phyloP scores from a whole-genome alignment of 2,797 vertebrate species.

The Lacerta bilineata region DNA sequence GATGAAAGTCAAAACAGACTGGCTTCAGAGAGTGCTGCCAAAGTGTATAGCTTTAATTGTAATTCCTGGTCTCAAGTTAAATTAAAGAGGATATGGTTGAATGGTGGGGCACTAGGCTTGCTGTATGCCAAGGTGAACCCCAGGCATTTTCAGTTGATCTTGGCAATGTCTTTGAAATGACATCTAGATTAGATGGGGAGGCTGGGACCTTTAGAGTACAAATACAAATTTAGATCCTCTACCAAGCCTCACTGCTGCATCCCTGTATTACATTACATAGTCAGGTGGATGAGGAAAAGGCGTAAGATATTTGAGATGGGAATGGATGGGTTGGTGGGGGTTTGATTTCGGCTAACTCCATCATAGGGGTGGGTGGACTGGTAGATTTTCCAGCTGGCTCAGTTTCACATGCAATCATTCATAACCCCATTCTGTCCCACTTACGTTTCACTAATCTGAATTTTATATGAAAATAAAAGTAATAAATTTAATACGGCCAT shows the following conservation, averaged over 20 bases:
- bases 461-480: too few species aligned
- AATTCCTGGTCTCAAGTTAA: slow-evolving; percentile 1
- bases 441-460: too few species aligned
- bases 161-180: slow-evolving; percentile 7
- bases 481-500: too few species aligned
- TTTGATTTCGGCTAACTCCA: background rate
- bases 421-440: too few species aligned
- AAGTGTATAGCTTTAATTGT: background rate
- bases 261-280: background rate
- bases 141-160: background rate
- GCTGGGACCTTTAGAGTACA: background rate
- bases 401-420: too few species aligned
- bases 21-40: background rate
- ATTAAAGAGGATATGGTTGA: background rate
- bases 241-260: background rate
- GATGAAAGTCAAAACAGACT: slow-evolving; percentile 2
- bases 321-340: background rate
- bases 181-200: background rate
- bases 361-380: background rate
- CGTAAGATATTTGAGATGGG: background rate
- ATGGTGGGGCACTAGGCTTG: background rate
- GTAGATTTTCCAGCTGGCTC: too few species aligned
- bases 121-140: background rate
- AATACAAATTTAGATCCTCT: background rate
- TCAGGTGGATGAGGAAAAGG: background rate